Conservation (phyloP, 2,888 invertebrate species). For the Allophyes oxyacanthae region DNA sequence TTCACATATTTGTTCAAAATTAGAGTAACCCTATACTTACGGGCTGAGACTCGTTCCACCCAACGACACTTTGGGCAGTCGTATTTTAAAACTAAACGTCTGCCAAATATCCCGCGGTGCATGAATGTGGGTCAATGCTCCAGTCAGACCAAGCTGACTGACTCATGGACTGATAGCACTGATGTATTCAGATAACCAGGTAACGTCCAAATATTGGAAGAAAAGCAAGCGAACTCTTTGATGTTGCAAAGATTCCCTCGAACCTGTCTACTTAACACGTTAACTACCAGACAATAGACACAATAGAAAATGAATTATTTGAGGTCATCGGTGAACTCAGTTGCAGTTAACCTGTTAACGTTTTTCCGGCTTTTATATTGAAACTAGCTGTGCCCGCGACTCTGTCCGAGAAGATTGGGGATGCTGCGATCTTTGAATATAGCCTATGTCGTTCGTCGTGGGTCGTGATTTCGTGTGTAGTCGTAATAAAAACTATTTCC, state of each 20-base stretch:
- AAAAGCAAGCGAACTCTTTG: conserved; percentile 41
- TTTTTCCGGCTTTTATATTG: no score
- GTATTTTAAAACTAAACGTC: conserved; percentile 76
- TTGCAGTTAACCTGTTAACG: no score
- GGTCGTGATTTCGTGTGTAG: no score
- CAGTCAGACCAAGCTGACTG: conserved; percentile 66
- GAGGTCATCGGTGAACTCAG: no score
- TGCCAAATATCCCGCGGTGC: conserved; percentile 80
- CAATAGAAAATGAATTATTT: no score
- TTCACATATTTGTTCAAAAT: conserved; percentile 51
- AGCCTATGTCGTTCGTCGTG: no score
- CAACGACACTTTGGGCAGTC: conserved; percentile 57
- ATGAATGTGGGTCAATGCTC: conserved; percentile 86
- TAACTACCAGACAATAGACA: no score
- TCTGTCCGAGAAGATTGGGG: no score
- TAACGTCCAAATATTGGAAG: conserved; percentile 45
- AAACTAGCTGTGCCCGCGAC: no score
- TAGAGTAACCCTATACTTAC: conserved; percentile 55
- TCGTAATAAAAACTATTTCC: no score
- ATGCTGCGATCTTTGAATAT: no score
- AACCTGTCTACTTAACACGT: conserved; percentile 20
- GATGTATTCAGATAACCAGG: conserved; percentile 28
- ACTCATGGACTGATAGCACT: conserved; percentile 61
- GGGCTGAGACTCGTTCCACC: conserved; percentile 27
- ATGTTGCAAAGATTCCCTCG: conserved; percentile 32